Conservation (phyloP, 1,140 invertebrate species). For the Drosophila willistoni region DNA sequence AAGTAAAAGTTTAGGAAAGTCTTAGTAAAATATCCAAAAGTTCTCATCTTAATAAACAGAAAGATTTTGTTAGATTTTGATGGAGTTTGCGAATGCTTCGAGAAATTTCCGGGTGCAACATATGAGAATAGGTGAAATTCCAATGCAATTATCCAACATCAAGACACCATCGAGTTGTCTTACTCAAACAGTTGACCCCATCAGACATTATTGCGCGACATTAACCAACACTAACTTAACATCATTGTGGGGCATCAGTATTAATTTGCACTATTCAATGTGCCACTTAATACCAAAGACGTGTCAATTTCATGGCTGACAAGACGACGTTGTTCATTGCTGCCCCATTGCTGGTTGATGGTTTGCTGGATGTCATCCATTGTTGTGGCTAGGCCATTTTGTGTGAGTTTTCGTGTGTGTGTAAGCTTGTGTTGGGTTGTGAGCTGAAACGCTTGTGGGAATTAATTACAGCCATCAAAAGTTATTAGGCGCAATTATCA, state of each 20-base stretch:
- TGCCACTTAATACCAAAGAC: slow-evolving; percentile 79
- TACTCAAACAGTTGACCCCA: background rate
- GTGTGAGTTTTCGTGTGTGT: background rate
- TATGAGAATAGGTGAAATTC: slow-evolving; percentile 1
- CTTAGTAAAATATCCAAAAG: no score
- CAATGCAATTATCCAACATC: background rate
- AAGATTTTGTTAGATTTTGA: no score
- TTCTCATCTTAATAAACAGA: no score
- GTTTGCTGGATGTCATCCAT: slow-evolving; percentile 45
- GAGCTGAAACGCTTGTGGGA: slow-evolving; percentile 56
- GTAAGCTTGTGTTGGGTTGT: background rate
- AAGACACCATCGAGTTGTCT: background rate
- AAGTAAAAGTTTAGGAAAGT: no score
- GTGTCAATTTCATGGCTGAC: slow-evolving; percentile 80
- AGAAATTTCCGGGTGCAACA: no score
- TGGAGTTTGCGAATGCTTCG: background rate
- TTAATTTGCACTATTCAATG: slow-evolving; percentile 81
- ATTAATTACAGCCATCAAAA: slow-evolving; percentile 82
- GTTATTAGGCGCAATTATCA: slow-evolving; percentile 80
- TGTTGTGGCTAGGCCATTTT: slow-evolving; percentile 4
- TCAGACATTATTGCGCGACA: slow-evolving; percentile 3
- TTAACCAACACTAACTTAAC: slow-evolving; percentile 31
- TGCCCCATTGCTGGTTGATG: slow-evolving; percentile 5
- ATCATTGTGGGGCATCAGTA: slow-evolving; percentile 47
- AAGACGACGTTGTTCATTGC: slow-evolving; percentile 44